phyloP scores from a whole-genome alignment of 2,888 invertebrate species.

The Sisyra nigra region DNA sequence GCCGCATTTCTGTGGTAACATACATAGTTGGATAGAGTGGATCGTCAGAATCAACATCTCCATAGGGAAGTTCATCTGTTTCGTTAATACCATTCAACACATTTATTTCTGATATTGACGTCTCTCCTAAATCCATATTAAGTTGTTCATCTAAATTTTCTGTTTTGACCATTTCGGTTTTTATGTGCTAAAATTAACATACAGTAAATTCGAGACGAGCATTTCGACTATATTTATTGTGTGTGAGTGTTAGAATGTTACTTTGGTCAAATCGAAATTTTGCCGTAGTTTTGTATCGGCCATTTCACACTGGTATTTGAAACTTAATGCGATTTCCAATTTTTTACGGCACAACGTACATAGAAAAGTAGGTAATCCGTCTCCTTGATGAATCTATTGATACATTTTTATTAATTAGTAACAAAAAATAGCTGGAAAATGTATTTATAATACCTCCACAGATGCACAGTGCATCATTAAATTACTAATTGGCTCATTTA shows the following conservation, averaged over 20 bases:
- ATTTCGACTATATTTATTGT: no score
- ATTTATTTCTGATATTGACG: no score
- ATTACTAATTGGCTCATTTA: conserved; percentile 1
- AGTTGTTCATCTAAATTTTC: no score
- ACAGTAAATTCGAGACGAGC: no score
- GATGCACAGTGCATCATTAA: conserved; percentile 3
- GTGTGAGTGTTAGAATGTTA: background rate
- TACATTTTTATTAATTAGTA: background rate
- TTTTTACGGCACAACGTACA: conserved; percentile 1
- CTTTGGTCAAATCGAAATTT: background rate
- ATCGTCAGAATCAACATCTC: background rate
- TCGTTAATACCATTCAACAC: background rate
- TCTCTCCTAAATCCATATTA: no score
- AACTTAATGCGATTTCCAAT: conserved; percentile 5
- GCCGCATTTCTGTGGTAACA: conserved; percentile 1
- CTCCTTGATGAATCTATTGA: conserved; percentile 5
- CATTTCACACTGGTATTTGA: conserved; percentile 8
- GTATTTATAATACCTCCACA: background rate
- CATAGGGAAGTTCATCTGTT: conserved; percentile 4
- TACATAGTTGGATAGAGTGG: conserved; percentile 3
- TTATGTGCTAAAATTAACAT: no score
- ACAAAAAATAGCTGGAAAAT: background rate
- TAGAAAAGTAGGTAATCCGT: conserved; percentile 7
- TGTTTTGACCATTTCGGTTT: no score
- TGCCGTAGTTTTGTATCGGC: conserved; percentile 6